Base-by-base conservation (phyloP, 2,797 vertebrate species). In the Gastrophryne carolinensis region DNA sequence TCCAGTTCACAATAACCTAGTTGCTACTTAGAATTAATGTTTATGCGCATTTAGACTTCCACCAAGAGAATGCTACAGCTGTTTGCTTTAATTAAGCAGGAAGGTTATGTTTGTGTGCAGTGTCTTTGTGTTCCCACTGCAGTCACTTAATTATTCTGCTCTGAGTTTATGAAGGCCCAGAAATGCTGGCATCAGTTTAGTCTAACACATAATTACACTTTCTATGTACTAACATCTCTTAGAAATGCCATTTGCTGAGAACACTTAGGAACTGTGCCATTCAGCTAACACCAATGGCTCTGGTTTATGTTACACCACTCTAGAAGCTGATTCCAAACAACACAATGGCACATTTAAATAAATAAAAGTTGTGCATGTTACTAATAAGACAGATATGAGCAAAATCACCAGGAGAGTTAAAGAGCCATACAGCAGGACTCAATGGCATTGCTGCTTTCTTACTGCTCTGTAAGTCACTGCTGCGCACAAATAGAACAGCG, bases 281-380 rank as follows among this genome's bases (percentile, higher is more conserved):
- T 64, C 15, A 39, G 10, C 26, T 57, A 60, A 57, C n/a, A 52
- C 35, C 35, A 5, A 27, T 10, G 21, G 39, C 37, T 47, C 72
- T 74, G 61, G 50, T 57, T 67, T 58, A 60, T 58, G 37, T 67
- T 67, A 50, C 50, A 19, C 24, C 26, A 26, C 24, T 17, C 53
- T 58, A 35, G 35, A 74, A 65, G 27, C 50, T 49, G 62, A 64
- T 63, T 64, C 71, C 60, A 73, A 73, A 73, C 71, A 73, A 63
- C 60, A 64, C 60, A 62, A 64, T 29, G 34, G 41, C 34, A 64
- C 26, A 49, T 53, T 72, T 6, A 53, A 72, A 73, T 73, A 73
- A 73, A 73, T 53, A 37, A 50, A 35, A 57, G 54, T 44, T 23
- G 8, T n/a, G 39, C 56, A 58, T 50, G 34, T 34, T 72, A 47